Percentiles rank a stretch among this genome's conserved stretches.
These are phyloP conservation scores for Schizaphis graminum DNA, from an alignment of 2,888 invertebrate genomes.

Conservation along the genomic window DNA sequence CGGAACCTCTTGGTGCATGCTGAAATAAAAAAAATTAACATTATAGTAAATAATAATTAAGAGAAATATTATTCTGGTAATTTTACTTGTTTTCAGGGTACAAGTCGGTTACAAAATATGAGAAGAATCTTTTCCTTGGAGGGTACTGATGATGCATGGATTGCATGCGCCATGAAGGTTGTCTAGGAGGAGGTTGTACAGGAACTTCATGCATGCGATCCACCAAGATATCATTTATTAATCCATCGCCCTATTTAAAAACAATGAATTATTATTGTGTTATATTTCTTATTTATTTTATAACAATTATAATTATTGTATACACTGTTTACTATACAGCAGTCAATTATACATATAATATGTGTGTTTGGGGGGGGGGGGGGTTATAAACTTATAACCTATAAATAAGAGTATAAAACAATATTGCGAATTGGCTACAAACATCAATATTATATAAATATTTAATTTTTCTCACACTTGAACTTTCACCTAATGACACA, in stretches of 20 bases:
- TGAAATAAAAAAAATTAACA: conserved; percentile 67
- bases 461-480: not conserved
- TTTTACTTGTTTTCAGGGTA: conserved; percentile 75
- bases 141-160: conserved; percentile 67
- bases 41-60: conserved; percentile 1
- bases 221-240: conserved; percentile 58
- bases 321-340: not conserved
- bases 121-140: conserved; percentile 75
- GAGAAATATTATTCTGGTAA: not conserved
- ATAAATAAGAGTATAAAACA: not conserved
- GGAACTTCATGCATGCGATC: conserved; percentile 64
- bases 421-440: not conserved
- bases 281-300: not conserved
- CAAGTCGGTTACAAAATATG: conserved; percentile 77
- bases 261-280: not conserved
- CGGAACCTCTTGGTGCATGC: conserved; percentile 74
- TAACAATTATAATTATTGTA: not conserved
- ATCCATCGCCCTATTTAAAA: conserved; percentile 40
- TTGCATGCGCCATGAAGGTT: conserved; percentile 61
- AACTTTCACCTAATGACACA: not conserved
- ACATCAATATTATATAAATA: not conserved
- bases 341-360: not conserved
- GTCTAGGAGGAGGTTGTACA: conserved; percentile 57
- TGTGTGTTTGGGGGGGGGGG: no score
- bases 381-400: not conserved